phyloP scores from a whole-genome alignment of 2,888 invertebrate genomes.

The Brassicogethes aeneus region DNA sequence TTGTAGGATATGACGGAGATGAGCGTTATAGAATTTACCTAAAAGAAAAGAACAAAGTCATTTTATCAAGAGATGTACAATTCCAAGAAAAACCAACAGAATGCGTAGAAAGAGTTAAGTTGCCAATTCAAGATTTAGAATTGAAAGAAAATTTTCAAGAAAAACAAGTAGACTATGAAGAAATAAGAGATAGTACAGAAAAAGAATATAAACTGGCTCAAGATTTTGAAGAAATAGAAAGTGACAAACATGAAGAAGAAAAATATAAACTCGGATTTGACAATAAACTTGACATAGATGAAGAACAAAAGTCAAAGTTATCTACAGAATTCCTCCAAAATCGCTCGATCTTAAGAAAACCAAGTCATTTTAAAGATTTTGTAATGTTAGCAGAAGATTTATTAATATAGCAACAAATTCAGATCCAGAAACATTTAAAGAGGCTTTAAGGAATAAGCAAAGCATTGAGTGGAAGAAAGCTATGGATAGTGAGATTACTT shows the following conservation, averaged over 20 bases:
- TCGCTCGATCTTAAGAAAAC: not conserved
- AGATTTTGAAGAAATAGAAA: not conserved
- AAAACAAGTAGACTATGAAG: not conserved
- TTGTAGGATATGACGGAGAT: conserved; percentile 26
- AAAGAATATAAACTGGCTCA: not conserved
- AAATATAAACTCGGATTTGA: not conserved
- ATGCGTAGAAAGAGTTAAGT: conserved; percentile 9
- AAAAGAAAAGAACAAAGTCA: conserved; percentile 13
- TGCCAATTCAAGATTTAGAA: conserved; percentile 5
- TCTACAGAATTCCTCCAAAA: not conserved
- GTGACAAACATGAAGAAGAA: not conserved
- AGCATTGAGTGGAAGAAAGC: conserved; percentile 17
- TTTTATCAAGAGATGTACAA: conserved; percentile 20
- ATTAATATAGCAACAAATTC: not conserved
- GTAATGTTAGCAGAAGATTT: not conserved
- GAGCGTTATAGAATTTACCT: conserved; percentile 23
- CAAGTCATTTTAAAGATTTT: not conserved
- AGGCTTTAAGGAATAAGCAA: conserved; percentile 13
- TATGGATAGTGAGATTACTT: conserved; percentile 17
- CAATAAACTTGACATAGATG: too few relatives aligned
- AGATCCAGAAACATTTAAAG: conserved; percentile 1
- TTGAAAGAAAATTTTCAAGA: not conserved
- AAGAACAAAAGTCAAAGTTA: too few relatives aligned
- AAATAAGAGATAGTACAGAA: not conserved
- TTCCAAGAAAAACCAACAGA: conserved; percentile 18